Percentiles rank a stretch among this genome's conserved stretches.
These are phyloP conservation scores for Netelia inedita DNA, from an alignment of 2,888 invertebrate genomes.

Conservation along the genomic window DNA sequence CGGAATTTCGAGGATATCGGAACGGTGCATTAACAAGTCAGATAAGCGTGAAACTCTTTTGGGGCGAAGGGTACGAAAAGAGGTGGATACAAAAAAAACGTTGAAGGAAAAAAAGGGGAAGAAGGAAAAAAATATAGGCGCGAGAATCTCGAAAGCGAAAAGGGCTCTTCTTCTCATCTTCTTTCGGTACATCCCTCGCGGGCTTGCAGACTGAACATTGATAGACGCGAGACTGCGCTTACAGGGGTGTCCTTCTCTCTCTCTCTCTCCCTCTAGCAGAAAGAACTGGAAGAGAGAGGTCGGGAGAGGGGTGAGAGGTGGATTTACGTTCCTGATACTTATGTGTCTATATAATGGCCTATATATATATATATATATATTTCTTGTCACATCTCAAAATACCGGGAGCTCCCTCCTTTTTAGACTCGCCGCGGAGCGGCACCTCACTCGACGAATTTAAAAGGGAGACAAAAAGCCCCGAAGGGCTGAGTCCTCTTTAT, in stretches of 20 bases:
- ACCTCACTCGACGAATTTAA: constrained; percentile 73
- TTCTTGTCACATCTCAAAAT: constrained; percentile 68
- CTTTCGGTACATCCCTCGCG: constrained; percentile 40
- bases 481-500: constrained; percentile 40
- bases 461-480: constrained; percentile 66
- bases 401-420: constrained; percentile 63
- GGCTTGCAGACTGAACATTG: constrained; percentile 21
- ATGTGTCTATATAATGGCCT: not conserved
- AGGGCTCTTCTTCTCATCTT: constrained; percentile 31
- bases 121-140: constrained; percentile 15
- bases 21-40: constrained; percentile 80
- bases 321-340: constrained; percentile 76
- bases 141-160: constrained; percentile 37
- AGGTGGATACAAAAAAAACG: constrained; percentile 37
- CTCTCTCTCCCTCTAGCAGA: not conserved
- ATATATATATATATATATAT: constrained; percentile 8
- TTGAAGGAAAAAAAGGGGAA: not conserved
- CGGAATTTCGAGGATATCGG: constrained; percentile 77
- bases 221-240: constrained; percentile 56
- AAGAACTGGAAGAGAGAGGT: constrained; percentile 12
- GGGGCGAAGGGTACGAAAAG: constrained; percentile 47
- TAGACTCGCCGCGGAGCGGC: constrained; percentile 64
- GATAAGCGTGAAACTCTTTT: constrained; percentile 76
- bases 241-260: constrained; percentile 31
- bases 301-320: constrained; percentile 68